Evolutionary conservation across 2,888 invertebrate genomes (phyloP).

Genomic region (Nemapogon koenigi): DNA sequence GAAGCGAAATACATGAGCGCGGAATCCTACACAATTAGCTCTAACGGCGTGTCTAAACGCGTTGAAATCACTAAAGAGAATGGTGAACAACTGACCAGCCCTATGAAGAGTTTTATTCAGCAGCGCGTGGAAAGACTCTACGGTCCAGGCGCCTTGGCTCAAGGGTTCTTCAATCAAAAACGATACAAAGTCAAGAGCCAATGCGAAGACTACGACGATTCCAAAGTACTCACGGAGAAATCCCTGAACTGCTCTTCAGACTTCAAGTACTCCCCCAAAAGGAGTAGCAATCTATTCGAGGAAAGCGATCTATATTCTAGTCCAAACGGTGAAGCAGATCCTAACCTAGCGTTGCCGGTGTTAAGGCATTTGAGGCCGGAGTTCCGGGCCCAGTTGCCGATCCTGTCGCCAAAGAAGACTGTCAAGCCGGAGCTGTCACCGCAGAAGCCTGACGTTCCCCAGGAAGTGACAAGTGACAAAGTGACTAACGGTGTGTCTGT

Average conservation of each 20-base stretch:
- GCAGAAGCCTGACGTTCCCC: constrained; percentile 38
- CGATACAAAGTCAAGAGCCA: constrained; percentile 52
- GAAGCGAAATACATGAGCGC: constrained; percentile 35
- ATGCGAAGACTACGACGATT: constrained; percentile 39
- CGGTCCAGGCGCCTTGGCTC: constrained; percentile 85
- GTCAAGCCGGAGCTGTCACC: constrained; percentile 36
- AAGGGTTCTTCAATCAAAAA: constrained; percentile 79
- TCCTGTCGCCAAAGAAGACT: constrained; percentile 67
- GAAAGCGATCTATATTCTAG: constrained; percentile 28
- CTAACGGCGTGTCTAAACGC: constrained; percentile 49
- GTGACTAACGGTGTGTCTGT: constrained; percentile 42
- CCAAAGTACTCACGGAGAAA: constrained; percentile 45
- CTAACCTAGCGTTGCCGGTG: constrained; percentile 69
- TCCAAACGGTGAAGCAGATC: constrained; percentile 33
- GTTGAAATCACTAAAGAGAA: constrained; percentile 57
- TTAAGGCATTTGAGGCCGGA: constrained; percentile 84
- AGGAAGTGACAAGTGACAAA: constrained; percentile 14
- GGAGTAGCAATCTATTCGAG: constrained; percentile 30
- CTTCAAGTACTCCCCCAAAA: constrained; percentile 29
- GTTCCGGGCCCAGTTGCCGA: constrained; percentile 83
- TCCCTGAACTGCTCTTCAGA: constrained; percentile 42
- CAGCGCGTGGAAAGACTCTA: constrained; percentile 88
- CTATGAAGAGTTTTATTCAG: constrained; percentile 81
- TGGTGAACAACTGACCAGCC: constrained; percentile 49
- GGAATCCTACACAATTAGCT: constrained; percentile 49